Evolutionary conservation across 1,140 invertebrate species (phyloP), one percentile per base, ranked within the genome.

Genomic region (Drosophila neocordata): DNA sequence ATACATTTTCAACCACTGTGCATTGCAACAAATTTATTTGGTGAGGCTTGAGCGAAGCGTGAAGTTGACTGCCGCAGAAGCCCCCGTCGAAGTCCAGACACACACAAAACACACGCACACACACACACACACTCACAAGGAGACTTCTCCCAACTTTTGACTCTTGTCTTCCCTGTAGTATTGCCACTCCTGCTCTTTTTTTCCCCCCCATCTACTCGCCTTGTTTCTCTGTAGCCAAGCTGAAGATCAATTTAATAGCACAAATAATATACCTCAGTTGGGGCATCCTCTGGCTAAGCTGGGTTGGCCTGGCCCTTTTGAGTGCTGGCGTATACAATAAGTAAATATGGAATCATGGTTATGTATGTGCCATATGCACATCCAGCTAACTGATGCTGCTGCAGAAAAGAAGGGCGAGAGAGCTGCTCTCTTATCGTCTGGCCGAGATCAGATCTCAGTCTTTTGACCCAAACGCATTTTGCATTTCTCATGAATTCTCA

Each of bases 41-140:
- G 87, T 89, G 87, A 89, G 89, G 87, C 77, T 89, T 89, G 87
- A 82, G 87, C 87, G 75, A 89, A 85, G 87, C 87, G 87, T 89
- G 87, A 89, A 89, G 84, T 89, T 84, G 85, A 89, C 84, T 89
- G 85, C 85, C 56, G 77, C 85, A 89, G 84, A 89, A 88, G 83
- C 83, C 76, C 56, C 76, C 71, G 73, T 71, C 63, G 38, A 61
- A 37, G 65, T n/a, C n/a, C 51, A 62, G 65, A 56, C 67, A 15
- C 51, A 38, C 59, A 38, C 22, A 24, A 24, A 1, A 24, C 22
- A 24, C 2, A 67, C 64, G 41, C 70, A 53, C 51, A 79, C 59
- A 38, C 22, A 24, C 22, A 24, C 22, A 24, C 22, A 24, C 2
- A 67, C 64, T 41, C 70, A 53, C 51, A 79, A 71, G 71, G 70